Evolutionary conservation across 2,113 vertebrate genomes (phyloP), one percentile per base, ranked within the genome.

Genomic region (Eupsittula cactorum): DNA sequence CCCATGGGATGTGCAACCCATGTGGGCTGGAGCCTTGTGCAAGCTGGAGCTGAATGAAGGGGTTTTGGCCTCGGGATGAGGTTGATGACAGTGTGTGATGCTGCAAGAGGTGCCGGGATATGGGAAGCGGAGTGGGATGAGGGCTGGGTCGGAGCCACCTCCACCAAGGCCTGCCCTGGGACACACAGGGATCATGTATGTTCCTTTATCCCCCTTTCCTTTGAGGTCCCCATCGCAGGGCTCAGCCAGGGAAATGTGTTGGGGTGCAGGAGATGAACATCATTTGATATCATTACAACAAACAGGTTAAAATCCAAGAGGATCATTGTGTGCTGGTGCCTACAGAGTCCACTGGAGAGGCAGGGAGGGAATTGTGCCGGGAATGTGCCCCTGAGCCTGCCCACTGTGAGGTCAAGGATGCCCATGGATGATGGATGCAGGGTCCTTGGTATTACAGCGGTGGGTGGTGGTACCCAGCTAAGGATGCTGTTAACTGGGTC

Each of bases 1-100:
- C 37, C 57, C 37, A 0, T 1, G 50, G 64, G 37, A 13, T 20
- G 42, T 0, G 3, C 16, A 8, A 0, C 77, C 21, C 19, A 1
- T 1, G 0, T 16, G 76, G 53, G 46, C 39, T 4, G 3, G 33
- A 29, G 33, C 19, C 50, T 65, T 0, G 4, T 11, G 44, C 1
- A 1, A 41, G 19, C 15, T 2, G 3, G 44, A 44, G 74, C 50
- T 57, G 47, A 46, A 39, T 12, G 33, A 12, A 23, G 27, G 37
- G 62, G 2, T 13, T 60, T 53, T 55, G 71, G 64, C 71, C 46
- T 25, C 1, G 12, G 50, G 17, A 14, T 1, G 13, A 20, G 21
- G 65, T 71, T 83, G 50, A 78, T 35, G 71, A 35, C 7, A 3
- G 71, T 3, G 37, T 21, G 76, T 9, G 24, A 67, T 1, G 52